Conservation (phyloP, 1,140 invertebrate genomes). For the Armadillidium nasatum region DNA sequence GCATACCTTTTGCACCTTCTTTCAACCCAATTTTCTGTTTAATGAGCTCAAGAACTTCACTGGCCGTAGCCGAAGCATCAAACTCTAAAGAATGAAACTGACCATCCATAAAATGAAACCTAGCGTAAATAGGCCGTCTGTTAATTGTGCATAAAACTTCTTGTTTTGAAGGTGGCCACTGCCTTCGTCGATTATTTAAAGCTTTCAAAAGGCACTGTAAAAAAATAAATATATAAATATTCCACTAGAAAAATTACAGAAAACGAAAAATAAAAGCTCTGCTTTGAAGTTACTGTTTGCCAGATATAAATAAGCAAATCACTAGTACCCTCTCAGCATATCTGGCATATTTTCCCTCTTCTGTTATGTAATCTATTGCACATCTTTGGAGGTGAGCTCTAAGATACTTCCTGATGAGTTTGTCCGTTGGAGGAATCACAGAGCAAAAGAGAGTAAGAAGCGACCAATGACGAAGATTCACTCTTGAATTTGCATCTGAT, state of each 20-base stretch:
- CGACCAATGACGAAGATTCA: constrained; percentile 87
- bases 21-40: constrained; percentile 85
- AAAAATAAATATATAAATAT: constrained; percentile 30
- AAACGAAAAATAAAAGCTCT: too few species aligned
- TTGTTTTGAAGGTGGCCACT: constrained; percentile 86
- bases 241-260: background rate
- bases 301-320: constrained; percentile 17
- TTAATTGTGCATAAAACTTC: constrained; percentile 91
- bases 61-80: constrained; percentile 87
- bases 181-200: constrained; percentile 74
- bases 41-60: constrained; percentile 82
- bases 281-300: background rate
- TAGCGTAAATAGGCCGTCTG: constrained; percentile 79
- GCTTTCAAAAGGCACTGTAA: constrained; percentile 73
- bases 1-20: constrained; percentile 65
- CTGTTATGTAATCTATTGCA: constrained; percentile 78
- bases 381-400: constrained; percentile 83
- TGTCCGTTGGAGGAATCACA: constrained; percentile 76
- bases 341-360: constrained; percentile 89
- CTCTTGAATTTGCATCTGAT: constrained; percentile 80
- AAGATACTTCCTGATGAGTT: constrained; percentile 78
- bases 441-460: constrained; percentile 81
- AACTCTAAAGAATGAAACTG: constrained; percentile 92
- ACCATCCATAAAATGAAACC: constrained; percentile 89
- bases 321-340: constrained; percentile 78